Base-by-base conservation (phyloP, 2,888 invertebrate genomes). In the Drosophila trichaetosa region DNA sequence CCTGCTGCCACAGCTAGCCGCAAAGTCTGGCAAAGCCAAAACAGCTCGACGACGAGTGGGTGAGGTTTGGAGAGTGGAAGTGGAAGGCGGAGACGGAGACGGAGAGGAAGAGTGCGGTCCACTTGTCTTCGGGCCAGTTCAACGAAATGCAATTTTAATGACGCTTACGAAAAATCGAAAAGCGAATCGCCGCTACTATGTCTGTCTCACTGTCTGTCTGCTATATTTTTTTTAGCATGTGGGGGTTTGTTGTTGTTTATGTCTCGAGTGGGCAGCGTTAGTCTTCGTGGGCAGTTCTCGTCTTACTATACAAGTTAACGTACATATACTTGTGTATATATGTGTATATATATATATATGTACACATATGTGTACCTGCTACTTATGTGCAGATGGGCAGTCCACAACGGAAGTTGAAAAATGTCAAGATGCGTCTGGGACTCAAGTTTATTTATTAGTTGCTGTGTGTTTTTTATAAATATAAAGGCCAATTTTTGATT, bases 131-230 rank as follows among this genome's bases (percentile, higher is more conserved):
- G 63, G 79, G 82, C 76, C 77, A 69, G 79, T 84, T 86, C 73
- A 82, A 66, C 73, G 75, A 82, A 83, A 84, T 87, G 85, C 85
- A 85, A 87, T 85, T 87, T 85, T 85, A 85, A 85, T 85, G 85
- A 82, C 85, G 85, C 81, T 79, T 82, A 76, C 79, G 72, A 82
- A 70, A 79, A 82, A 77, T 58, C 67, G 59, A 68, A 73, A 63
- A 57, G 63, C 69, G 69, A 82, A 82, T 80, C 64, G 83, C 70
- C 66, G 79, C 69, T 63, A 65, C 65, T 68, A 63, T 49, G 58
- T 38, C 60, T 71, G 18, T 54, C 52, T 4, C 4, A 2, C 8
- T 21, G n/a, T 13, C 31, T 13, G 54, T 27, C 54, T 56, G 38
- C 36, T 53, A 10, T 53, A 53, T 13, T 29, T 56, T 24, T 54